These are phyloP conservation scores for Phalacrocorax aristotelis DNA, from an alignment of 2,113 vertebrate species.

Conservation along the genomic window DNA sequence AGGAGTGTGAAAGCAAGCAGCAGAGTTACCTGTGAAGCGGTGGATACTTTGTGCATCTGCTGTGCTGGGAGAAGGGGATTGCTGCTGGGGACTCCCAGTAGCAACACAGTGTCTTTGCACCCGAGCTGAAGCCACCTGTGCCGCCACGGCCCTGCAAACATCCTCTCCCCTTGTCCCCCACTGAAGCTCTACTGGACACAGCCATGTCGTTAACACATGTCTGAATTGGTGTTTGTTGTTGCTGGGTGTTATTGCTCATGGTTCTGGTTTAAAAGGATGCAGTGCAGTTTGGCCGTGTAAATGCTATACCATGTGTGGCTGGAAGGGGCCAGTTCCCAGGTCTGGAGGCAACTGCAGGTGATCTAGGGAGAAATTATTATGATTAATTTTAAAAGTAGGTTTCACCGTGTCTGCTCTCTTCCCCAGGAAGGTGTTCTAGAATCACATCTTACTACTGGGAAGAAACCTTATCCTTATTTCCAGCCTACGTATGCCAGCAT, in stretches of 20 bases:
- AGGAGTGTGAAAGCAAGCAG: neutral
- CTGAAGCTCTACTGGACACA: neutral
- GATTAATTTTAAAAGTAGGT: neutral
- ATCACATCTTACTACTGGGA: neutral
- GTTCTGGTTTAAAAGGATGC: neutral
- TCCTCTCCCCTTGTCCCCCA: neutral
- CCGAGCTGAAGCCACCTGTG: neutral
- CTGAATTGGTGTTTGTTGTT: neutral
- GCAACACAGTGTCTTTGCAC: rapidly evolving
- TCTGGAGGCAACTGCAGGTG: neutral
- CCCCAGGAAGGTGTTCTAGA: neutral
- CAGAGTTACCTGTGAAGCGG: neutral
- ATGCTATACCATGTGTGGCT: neutral
- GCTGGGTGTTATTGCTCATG: neutral
- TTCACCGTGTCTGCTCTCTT: neutral
- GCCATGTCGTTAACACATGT: neutral
- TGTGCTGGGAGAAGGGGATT: neutral
- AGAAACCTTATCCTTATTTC: neutral
- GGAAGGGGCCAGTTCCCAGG: neutral
- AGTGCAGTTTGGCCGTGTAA: neutral
- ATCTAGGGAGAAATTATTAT: neutral
- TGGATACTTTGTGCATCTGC: neutral
- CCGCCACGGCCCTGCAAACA: rapidly evolving
- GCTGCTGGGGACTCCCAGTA: neutral
- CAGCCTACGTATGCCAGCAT: neutral